phyloP scores from a whole-genome alignment of 2,888 invertebrate genomes.

The Mesorhabditis belari region DNA sequence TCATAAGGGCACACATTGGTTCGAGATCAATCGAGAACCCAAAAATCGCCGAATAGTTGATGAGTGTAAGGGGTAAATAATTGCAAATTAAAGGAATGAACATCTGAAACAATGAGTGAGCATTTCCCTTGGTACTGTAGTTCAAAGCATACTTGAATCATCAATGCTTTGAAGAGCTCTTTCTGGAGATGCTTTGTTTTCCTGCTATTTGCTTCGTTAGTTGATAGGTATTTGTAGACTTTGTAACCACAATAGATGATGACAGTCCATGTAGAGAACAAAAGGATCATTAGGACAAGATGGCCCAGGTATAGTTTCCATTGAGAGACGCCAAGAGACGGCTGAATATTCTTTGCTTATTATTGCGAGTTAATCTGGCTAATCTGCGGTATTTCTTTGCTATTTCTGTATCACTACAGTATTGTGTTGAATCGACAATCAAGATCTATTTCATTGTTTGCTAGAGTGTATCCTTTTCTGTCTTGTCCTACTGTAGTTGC shows the following conservation, averaged over 20 bases:
- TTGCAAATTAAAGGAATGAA: background rate
- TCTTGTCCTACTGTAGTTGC: too few relatives aligned
- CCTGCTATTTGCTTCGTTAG: too few relatives aligned
- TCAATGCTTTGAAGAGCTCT: background rate
- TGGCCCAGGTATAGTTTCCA: background rate
- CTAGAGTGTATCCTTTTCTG: too few relatives aligned
- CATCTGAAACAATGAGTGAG: background rate
- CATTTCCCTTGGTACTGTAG: too few relatives aligned
- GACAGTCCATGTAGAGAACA: background rate
- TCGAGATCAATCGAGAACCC: background rate
- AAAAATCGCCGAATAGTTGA: background rate
- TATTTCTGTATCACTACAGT: too few relatives aligned
- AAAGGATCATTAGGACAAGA: background rate
- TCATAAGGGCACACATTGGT: background rate
- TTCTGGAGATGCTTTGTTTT: background rate
- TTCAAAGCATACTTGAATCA: background rate
- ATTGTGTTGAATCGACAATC: too few relatives aligned
- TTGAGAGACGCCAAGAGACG: background rate
- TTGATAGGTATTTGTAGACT: background rate
- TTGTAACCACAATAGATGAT: background rate
- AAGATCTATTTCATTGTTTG: too few relatives aligned
- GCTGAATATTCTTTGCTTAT: background rate
- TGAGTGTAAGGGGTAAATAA: background rate
- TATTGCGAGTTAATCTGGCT: too few relatives aligned
- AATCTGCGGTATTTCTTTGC: too few relatives aligned